Percentiles rank a stretch among this genome's conserved stretches.
Evolutionary conservation across 1,140 invertebrate genomes (phyloP).

Genomic region (Diachasma alloeum): DNA sequence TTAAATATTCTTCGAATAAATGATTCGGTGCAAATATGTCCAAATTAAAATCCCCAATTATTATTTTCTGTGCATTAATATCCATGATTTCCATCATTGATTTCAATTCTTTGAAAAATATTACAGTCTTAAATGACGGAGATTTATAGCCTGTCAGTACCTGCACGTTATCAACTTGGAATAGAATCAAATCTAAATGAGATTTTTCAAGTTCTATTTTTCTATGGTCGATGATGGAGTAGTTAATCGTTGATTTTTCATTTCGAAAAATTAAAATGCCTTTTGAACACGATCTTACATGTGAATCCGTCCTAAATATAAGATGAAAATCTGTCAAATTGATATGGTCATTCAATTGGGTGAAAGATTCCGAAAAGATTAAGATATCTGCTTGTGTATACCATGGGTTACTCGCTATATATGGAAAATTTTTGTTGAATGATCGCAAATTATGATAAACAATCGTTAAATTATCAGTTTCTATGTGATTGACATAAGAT

Average conservation of each 20-base stretch:
- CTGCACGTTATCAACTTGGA: too few relatives aligned
- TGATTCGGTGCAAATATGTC: too few relatives aligned
- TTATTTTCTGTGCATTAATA: too few relatives aligned
- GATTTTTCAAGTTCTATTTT: not conserved
- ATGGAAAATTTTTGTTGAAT: not conserved
- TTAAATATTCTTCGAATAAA: too few relatives aligned
- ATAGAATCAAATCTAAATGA: not conserved
- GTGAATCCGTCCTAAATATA: not conserved
- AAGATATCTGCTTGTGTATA: not conserved
- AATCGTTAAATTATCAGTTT: not conserved
- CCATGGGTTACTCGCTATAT: not conserved
- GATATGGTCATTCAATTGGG: not conserved
- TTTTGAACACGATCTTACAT: not conserved
- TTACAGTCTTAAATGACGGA: not conserved
- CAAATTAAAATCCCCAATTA: too few relatives aligned
- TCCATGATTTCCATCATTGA: too few relatives aligned
- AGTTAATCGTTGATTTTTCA: not conserved
- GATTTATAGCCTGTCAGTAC: not conserved
- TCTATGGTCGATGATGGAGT: not conserved
- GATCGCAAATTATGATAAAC: not conserved
- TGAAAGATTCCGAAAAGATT: not conserved
- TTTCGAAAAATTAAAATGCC: not conserved
- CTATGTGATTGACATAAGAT: not conserved
- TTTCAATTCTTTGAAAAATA: too few relatives aligned
- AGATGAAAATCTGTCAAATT: not conserved